Base-by-base conservation (phyloP, 2,797 vertebrate genomes). In the Microctenopoma lineatum region DNA sequence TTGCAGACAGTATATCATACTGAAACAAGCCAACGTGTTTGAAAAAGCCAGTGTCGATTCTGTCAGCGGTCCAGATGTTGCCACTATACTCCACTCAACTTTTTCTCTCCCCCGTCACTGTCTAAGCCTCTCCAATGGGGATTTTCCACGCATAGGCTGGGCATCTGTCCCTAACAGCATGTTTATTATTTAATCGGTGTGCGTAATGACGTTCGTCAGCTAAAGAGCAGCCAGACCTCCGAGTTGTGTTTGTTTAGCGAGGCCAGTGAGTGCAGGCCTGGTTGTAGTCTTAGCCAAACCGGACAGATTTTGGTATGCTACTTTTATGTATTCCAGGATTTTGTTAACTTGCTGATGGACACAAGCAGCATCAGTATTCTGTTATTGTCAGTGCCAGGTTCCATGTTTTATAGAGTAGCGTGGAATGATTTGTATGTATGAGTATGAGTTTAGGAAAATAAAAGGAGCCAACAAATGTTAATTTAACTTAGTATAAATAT, bases 131-230 rank as follows among this genome's bases (percentile, higher is more conserved):
- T 67, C 70, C 25, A n/a, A 59, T 79, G 64, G 80, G 84, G 74
- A 84, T 79, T 88, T 89, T 87, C 81, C 83, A 81, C 67, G 66
- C 39, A 1, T 36, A 26, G 71, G 46, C 73, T 85, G 79, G 77
- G 83, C 12, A 2, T 73, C 57, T 75, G 61, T 50, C 63, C 67
- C 54, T 70, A 61, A 51, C 59, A 27, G 64, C 26, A 29, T 90
- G 85, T 90, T 90, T 88, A 72, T 84, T 89, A 91, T 45, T 90
- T 75, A 77, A 88, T 81, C 46, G 60, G 69, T 36, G 52, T 81
- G 68, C 79, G 83, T 89, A 84, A 88, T 85, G 81, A 83, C 65
- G 45, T 80, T 70, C 59, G 34, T 83, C 86, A 88, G 85, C 78
- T 59, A 54, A 77, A 84, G 74, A 56, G 50, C 85, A 80, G 79